These are phyloP conservation scores for Sogatella furcifera DNA, from an alignment of 1,140 invertebrate species.

Conservation along the genomic window DNA sequence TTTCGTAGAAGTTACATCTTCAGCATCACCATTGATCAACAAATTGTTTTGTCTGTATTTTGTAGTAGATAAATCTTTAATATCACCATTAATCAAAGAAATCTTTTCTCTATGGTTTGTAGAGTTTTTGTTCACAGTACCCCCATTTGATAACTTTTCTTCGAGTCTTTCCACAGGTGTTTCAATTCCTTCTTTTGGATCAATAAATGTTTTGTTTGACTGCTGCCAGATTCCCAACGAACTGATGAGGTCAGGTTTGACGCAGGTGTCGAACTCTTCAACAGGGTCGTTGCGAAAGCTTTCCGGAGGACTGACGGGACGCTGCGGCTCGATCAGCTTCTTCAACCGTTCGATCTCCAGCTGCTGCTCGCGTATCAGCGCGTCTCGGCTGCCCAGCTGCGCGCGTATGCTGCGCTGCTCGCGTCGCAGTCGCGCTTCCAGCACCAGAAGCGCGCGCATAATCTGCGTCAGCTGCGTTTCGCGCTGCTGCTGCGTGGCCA, in stretches of 20 bases:
- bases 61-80: too few species aligned
- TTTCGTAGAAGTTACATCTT: too few species aligned
- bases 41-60: too few species aligned
- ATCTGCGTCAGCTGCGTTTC: slow-evolving; percentile 56
- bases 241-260: slow-evolving; percentile 27
- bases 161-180: too few species aligned
- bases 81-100: too few species aligned
- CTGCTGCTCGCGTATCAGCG: slow-evolving; percentile 54
- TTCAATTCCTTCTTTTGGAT: too few species aligned
- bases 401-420: slow-evolving; percentile 60
- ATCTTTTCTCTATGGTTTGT: too few species aligned
- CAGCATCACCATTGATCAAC: too few species aligned
- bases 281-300: slow-evolving; percentile 36
- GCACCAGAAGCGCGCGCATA: slow-evolving; percentile 51
- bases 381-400: slow-evolving; percentile 55
- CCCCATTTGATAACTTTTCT: too few species aligned
- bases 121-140: too few species aligned
- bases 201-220: too few species aligned
- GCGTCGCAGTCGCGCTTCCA: slow-evolving; percentile 58
- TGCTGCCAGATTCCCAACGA: slow-evolving; percentile 19
- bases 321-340: slow-evolving; percentile 31
- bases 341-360: slow-evolving; percentile 51
- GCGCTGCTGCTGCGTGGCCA: slow-evolving; percentile 44
- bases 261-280: slow-evolving; percentile 28
- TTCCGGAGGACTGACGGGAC: slow-evolving; percentile 30